phyloP scores from a whole-genome alignment of 2,888 invertebrate genomes.

The Nycteola revayana region DNA sequence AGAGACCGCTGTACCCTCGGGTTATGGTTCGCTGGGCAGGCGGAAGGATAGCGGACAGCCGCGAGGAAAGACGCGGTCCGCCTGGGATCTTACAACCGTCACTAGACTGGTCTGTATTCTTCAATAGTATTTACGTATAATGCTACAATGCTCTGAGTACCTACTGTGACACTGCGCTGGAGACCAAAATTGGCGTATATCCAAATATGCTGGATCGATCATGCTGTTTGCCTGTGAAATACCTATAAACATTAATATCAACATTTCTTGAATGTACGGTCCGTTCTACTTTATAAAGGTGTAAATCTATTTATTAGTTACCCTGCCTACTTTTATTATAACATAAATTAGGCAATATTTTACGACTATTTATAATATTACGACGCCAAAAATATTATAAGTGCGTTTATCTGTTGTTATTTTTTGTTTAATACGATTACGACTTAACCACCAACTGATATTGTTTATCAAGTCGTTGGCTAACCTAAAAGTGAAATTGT shows the following conservation, averaged over 20 bases:
- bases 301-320: too few relatives aligned
- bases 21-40: slow-evolving; percentile 79
- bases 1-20: slow-evolving; percentile 58
- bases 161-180: slow-evolving; percentile 46
- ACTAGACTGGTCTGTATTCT: slow-evolving; percentile 80
- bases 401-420: too few relatives aligned
- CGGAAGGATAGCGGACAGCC: slow-evolving; percentile 71
- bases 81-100: slow-evolving; percentile 83
- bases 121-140: slow-evolving; percentile 28
- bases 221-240: slow-evolving; percentile 57
- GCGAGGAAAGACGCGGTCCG: slow-evolving; percentile 77
- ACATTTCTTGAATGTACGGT: too few relatives aligned
- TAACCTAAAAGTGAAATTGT: neutral
- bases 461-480: too few relatives aligned
- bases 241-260: slow-evolving; percentile 48
- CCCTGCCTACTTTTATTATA: too few relatives aligned
- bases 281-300: too few relatives aligned
- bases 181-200: slow-evolving; percentile 64
- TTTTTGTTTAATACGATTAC: too few relatives aligned
- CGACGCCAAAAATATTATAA: too few relatives aligned
- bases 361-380: too few relatives aligned
- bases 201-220: slow-evolving; percentile 76
- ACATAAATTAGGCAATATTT: too few relatives aligned
- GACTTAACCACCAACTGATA: too few relatives aligned
- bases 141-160: slow-evolving; percentile 14